These are phyloP conservation scores for Acomys russatus DNA, from an alignment of 2,797 vertebrate species.

Conservation along the genomic window DNA sequence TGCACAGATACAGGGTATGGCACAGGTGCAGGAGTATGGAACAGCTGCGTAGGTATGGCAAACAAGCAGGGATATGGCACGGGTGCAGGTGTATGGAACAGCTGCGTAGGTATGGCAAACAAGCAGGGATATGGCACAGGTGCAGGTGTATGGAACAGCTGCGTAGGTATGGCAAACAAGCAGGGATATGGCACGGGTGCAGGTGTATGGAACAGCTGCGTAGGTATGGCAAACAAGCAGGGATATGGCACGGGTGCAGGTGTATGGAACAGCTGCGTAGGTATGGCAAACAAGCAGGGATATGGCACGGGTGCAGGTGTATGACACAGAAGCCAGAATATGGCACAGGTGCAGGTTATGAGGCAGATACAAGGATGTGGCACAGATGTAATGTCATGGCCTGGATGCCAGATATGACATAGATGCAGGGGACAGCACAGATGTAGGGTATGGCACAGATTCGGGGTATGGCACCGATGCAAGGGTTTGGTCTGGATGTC, in stretches of 20 bases:
- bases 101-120: neutral
- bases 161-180: neutral
- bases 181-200: neutral
- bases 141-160: neutral
- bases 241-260: neutral
- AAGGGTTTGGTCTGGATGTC: too few species aligned
- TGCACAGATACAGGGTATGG: neutral
- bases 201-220: neutral
- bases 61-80: neutral
- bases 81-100: neutral
- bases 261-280: neutral
- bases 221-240: neutral
- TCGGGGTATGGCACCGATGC: too few species aligned
- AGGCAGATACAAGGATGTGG: neutral
- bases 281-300: neutral
- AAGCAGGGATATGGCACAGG: fast-evolving
- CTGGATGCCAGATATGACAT: neutral
- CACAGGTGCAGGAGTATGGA: neutral
- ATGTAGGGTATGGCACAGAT: neutral
- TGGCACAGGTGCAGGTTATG: neutral
- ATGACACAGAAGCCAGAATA: neutral
- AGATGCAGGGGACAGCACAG: neutral
- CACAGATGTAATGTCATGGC: neutral
- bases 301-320: neutral
- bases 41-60: neutral